Base-by-base conservation (phyloP, 2,113 vertebrate species). In the Lepus europaeus region DNA sequence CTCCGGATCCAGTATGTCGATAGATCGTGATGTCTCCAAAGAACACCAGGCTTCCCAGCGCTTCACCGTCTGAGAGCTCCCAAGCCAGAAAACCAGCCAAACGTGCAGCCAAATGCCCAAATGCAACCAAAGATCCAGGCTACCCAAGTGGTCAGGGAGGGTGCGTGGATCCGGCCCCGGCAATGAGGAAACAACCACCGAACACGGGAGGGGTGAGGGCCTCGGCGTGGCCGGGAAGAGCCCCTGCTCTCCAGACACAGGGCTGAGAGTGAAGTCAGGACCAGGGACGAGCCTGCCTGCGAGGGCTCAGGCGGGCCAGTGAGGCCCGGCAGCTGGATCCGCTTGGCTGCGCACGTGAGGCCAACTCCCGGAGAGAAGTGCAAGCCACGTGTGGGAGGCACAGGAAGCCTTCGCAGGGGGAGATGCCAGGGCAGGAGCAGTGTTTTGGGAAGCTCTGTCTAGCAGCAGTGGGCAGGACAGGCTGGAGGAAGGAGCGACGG, bases 71-170 rank as follows among this genome's bases (percentile, higher is more conserved):
- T n/a, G 68, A 93, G n/a, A 77, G 70, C 29, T 36, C 53, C 8
- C n/a, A 33, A 87, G 9, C 51, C 63, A 92, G 74, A 82, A 83
- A 64, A 87, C 36, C 63, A 77, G 68, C 68, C 82, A 61, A 77
- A 33, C 76, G 20, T 36, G 80, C 68, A 23, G 16, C 74, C 49
- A 39, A 45, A 27, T 53, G 45, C 61, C 78, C n/a, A 64, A 45
- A 69, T 39, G 74, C 25, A 7, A 12, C 7, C 51, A 36, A n/a
- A 53, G 20, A 1, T 23, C 64, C 14, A 14, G 8, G 56, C 70
- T 19, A 20, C 7, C 36, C 39, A 31, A 39, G 69, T 7, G 17
- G 59, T 86, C 19, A 66, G 53, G 49, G 23, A n/a, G 2, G 23
- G 20, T 1, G 1, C 29, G 4, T 5, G 51, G 45, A 22, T 17